Evolutionary conservation across 2,113 vertebrate genomes (phyloP).

Genomic region (Fregetta grallaria): DNA sequence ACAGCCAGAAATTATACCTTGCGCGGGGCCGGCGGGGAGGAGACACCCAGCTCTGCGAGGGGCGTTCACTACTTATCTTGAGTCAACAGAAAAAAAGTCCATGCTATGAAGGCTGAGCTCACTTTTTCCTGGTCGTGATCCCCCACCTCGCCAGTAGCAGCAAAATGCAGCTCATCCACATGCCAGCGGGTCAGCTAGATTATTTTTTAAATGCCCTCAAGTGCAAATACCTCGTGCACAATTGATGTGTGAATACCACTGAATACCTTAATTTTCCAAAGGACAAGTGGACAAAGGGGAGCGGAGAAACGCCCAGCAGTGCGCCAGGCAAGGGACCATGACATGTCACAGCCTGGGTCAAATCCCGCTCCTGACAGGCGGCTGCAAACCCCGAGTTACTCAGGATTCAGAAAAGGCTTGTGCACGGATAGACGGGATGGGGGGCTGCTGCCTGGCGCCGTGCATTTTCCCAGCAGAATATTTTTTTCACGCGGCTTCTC

Average conservation of each 20-base stretch:
- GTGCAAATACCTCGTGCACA: background rate
- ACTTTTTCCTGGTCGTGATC: rapidly evolving
- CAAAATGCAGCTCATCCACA: background rate
- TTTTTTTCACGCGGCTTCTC: rapidly evolving
- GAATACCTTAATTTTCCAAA: background rate
- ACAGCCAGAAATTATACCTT: background rate
- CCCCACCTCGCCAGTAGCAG: rapidly evolving
- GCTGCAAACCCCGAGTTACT: background rate
- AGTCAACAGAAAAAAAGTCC: background rate
- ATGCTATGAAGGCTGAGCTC: rapidly evolving
- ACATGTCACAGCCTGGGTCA: background rate
- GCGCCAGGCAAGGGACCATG: background rate
- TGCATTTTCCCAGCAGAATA: rapidly evolving
- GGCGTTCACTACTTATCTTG: background rate
- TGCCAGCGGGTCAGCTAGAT: rapidly evolving
- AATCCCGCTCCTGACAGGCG: background rate
- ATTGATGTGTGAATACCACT: background rate
- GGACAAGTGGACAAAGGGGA: background rate
- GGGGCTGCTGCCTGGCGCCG: background rate
- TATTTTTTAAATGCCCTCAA: too few species aligned
- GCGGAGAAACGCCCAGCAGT: background rate
- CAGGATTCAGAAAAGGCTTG: rapidly evolving
- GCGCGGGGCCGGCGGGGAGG: background rate
- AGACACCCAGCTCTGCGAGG: background rate
- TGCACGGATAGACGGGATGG: rapidly evolving